Evolutionary conservation across 2,113 vertebrate species (phyloP).

Genomic region (Thinocorus orbignyianus): DNA sequence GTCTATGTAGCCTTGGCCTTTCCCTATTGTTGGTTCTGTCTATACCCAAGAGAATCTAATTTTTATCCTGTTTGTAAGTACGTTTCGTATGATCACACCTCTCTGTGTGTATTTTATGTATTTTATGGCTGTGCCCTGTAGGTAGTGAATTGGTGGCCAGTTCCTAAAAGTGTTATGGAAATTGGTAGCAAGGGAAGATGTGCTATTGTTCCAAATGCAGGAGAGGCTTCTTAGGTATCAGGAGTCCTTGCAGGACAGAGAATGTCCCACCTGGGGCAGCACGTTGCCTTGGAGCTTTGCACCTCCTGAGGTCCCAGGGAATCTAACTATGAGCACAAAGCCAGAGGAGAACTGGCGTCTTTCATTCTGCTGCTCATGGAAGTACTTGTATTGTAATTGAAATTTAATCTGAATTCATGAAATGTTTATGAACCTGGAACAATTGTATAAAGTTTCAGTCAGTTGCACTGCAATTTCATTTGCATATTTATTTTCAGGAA

Average conservation of each 20-base stretch:
- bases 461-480: conserved; percentile 42
- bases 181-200: background rate
- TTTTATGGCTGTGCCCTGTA: background rate
- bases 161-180: background rate
- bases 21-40: background rate
- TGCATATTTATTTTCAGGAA: conserved; percentile 36
- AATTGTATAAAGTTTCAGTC: conserved; percentile 51
- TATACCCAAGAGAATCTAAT: background rate
- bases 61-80: background rate
- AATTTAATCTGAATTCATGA: conserved; percentile 65
- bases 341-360: background rate
- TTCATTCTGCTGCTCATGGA: background rate
- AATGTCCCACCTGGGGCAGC: background rate
- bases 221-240: background rate
- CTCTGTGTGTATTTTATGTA: background rate
- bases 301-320: background rate
- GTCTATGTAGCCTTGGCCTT: background rate
- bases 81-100: background rate
- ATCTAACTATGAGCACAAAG: background rate
- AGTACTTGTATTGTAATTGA: conserved; percentile 55
- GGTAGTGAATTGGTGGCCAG: background rate
- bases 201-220: background rate
- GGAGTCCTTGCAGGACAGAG: background rate
- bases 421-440: conserved; percentile 62
- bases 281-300: background rate